These are phyloP conservation scores for Sebastolobus alascanus DNA, from an alignment of 2,797 vertebrate genomes.

Conservation along the genomic window DNA sequence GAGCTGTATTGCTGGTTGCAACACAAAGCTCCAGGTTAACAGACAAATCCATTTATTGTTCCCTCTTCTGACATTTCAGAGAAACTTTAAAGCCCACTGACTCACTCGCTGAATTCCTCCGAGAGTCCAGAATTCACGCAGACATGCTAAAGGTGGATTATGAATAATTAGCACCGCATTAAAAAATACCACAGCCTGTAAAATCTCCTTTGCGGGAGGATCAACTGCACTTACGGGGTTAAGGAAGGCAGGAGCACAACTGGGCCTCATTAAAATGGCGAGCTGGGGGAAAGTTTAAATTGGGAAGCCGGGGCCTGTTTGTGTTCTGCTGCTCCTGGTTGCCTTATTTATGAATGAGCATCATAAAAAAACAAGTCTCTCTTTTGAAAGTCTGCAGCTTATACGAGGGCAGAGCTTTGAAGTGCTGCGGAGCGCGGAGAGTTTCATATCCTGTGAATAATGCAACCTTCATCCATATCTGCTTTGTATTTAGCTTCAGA, in stretches of 20 bases:
- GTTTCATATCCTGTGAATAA: constrained; percentile 70
- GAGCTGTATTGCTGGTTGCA: neutral
- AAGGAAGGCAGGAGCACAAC: constrained; percentile 23
- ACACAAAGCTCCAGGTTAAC: constrained; percentile 1
- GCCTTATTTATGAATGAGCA: constrained; percentile 61
- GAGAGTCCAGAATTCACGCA: constrained; percentile 7
- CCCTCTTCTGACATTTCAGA: constrained; percentile 8
- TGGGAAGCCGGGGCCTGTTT: constrained; percentile 40
- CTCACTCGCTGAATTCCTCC: neutral
- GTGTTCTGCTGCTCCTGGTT: constrained; percentile 34
- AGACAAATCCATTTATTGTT: neutral
- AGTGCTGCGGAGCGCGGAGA: constrained; percentile 45
- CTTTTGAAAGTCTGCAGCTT: constrained; percentile 50
- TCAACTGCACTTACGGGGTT: neutral
- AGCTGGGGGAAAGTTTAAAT: constrained; percentile 50
- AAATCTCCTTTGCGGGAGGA: constrained; percentile 37
- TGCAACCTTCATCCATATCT: constrained; percentile 58
- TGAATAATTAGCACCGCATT: constrained; percentile 44
- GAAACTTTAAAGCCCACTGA: neutral
- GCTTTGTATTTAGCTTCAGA: constrained; percentile 47
- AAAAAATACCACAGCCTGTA: constrained; percentile 26
- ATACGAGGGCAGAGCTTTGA: constrained; percentile 69
- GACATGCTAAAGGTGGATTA: constrained; percentile 30
- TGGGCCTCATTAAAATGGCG: constrained; percentile 45
- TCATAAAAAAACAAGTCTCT: constrained; percentile 46